Conservation (phyloP, 2,888 invertebrate species). For the Volucella inflata region DNA sequence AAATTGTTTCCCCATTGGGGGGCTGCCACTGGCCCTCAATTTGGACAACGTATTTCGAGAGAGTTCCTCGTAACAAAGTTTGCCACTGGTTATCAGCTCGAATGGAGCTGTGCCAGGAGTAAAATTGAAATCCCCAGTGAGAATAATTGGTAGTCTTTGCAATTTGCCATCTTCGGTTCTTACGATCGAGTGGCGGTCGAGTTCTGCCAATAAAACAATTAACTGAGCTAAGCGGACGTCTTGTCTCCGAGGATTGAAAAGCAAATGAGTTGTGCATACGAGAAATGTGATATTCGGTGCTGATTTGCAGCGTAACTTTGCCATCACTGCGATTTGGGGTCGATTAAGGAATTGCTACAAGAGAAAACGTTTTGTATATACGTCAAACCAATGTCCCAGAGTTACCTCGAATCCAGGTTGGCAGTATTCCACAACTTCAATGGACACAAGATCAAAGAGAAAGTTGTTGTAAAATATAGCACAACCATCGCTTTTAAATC, state of each 20-base stretch:
- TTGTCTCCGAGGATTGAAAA: constrained; percentile 95
- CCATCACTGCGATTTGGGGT: constrained; percentile 94
- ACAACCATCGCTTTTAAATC: constrained; percentile 93
- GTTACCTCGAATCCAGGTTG: constrained; percentile 80
- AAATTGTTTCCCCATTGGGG: constrained; percentile 54
- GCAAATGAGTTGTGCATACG: constrained; percentile 96
- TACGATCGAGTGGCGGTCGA: constrained; percentile 90
- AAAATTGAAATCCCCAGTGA: constrained; percentile 97
- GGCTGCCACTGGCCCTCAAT: constrained; percentile 22
- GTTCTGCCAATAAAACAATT: constrained; percentile 91
- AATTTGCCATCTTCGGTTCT: constrained; percentile 77
- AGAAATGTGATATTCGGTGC: constrained; percentile 86
- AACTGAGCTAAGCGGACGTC: constrained; percentile 96
- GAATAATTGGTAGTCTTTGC: constrained; percentile 88
- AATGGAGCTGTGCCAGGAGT: constrained; percentile 88
- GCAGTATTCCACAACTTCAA: constrained; percentile 89
- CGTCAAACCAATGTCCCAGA: not conserved
- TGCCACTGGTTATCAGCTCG: constrained; percentile 87
- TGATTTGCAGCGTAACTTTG: constrained; percentile 87
- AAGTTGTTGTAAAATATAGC: constrained; percentile 91
- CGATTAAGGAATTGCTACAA: constrained; percentile 87
- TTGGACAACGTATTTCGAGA: constrained; percentile 77
- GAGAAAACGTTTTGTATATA: not conserved
- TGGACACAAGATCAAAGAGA: constrained; percentile 88
- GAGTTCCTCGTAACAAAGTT: constrained; percentile 84